These are phyloP conservation scores for Ennomos erosarius DNA, from an alignment of 2,888 invertebrate species.

Conservation along the genomic window DNA sequence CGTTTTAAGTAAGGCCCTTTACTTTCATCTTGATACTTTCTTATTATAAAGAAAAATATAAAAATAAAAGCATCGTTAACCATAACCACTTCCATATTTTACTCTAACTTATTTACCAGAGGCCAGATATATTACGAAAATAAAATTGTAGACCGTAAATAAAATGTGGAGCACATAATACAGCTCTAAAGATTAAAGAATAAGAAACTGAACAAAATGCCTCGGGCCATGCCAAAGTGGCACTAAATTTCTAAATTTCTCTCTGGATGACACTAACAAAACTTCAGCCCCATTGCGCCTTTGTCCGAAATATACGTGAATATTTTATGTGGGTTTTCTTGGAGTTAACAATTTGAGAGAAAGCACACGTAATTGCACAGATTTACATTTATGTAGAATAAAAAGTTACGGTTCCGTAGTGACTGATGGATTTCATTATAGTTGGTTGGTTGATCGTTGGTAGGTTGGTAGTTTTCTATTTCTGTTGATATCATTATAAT, in stretches of 20 bases:
- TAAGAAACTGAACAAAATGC: slow-evolving; percentile 47
- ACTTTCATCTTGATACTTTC: background rate
- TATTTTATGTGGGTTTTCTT: slow-evolving; percentile 17
- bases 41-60: background rate
- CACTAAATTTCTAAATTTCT: slow-evolving; percentile 75
- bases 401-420: background rate
- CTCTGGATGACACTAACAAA: slow-evolving; percentile 73
- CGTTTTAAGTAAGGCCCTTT: too few relatives aligned
- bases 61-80: slow-evolving; percentile 8
- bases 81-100: slow-evolving; percentile 24
- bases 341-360: background rate
- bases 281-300: slow-evolving; percentile 59
- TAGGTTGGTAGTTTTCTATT: too few relatives aligned
- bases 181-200: slow-evolving; percentile 43
- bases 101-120: slow-evolving; percentile 24
- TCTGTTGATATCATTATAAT: too few relatives aligned
- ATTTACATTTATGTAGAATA: background rate
- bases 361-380: too few relatives aligned
- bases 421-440: too few relatives aligned
- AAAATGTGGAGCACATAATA: slow-evolving; percentile 31
- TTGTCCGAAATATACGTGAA: slow-evolving; percentile 50
- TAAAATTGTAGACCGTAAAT: slow-evolving; percentile 36
- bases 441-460: too few relatives aligned
- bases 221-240: slow-evolving; percentile 56
- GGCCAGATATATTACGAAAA: slow-evolving; percentile 31